Evolutionary conservation across 2,888 invertebrate species (phyloP), one percentile per base, ranked within the genome.

Genomic region (Epirrhoe tristata): DNA sequence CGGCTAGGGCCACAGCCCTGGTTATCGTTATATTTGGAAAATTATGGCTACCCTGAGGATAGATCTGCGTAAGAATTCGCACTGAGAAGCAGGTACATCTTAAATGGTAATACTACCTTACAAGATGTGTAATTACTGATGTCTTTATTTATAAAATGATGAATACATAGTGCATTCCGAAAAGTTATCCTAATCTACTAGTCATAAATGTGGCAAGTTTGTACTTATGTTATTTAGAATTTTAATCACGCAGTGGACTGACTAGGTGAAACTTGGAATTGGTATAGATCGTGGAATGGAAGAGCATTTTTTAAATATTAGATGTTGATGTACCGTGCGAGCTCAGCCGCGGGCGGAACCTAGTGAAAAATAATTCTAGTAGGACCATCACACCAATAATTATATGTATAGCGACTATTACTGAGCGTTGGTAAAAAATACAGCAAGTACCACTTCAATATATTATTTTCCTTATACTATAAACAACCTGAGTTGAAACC

Each of bases 21-120:
- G 81, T 78, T 88, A 89, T 91, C 86, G 89, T 91, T 92, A 85
- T 88, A 90, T 90, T 90, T 90, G 86, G 86, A 84, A 85, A 88
- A 88, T 88, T 89, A 86, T 85, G 78, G 83, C 82, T 74, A 74
- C 77, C 79, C 77, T 74, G 63, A 69, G 78, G 65, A 65, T 39
- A 34, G 43, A 59, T 71, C 61, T 71, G 71, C 66, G 70, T 71
- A 69, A 60, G 48, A 53, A 59, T 59, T 59, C 17, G 52, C 52
- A 46, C 34, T 16, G n/a, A 52, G 6, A 56, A 46, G 63, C 53
- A 59, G n/a, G n/a, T n/a, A n/a, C n/a, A 8, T 8, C 39, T 31
- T n/a, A n/a, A n/a, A n/a, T 43, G 51, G 3, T 24, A 24, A 24
- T 24, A 3, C 24, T 24, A 24, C 16, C 55, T 53, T 52, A 52